Evolutionary conservation across 1,140 invertebrate species (phyloP).

Genomic region (Homalodisca vitripennis): DNA sequence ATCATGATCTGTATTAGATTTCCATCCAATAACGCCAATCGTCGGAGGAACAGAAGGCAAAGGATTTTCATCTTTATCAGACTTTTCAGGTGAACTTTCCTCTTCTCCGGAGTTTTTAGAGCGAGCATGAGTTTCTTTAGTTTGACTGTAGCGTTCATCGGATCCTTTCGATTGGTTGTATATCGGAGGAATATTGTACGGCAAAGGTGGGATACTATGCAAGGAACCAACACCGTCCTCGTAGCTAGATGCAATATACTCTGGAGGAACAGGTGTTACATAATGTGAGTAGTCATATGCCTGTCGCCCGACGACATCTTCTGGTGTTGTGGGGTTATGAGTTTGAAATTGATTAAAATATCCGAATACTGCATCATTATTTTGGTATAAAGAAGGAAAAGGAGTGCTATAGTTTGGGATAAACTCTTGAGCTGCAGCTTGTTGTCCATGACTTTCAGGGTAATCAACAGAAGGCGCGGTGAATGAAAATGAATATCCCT

Average conservation of each 20-base stretch:
- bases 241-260: background rate
- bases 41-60: constrained; percentile 2
- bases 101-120: too few relatives aligned
- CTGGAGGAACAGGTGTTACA: background rate
- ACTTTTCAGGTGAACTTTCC: too few relatives aligned
- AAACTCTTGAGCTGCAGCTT: constrained; percentile 1
- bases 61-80: too few relatives aligned
- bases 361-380: background rate
- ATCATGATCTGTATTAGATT: constrained; percentile 18
- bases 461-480: background rate
- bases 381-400: background rate
- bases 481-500: constrained; percentile 1
- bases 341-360: background rate
- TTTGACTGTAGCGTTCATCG: too few relatives aligned
- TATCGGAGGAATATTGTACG: too few relatives aligned
- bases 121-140: too few relatives aligned
- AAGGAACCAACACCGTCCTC: background rate
- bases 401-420: background rate
- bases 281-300: background rate
- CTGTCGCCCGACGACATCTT: background rate
- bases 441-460: background rate
- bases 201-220: too few relatives aligned
- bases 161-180: too few relatives aligned
- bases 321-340: background rate
- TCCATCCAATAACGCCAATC: constrained; percentile 20